phyloP scores from a whole-genome alignment of 2,888 invertebrate species.

The Phengaris arion region DNA sequence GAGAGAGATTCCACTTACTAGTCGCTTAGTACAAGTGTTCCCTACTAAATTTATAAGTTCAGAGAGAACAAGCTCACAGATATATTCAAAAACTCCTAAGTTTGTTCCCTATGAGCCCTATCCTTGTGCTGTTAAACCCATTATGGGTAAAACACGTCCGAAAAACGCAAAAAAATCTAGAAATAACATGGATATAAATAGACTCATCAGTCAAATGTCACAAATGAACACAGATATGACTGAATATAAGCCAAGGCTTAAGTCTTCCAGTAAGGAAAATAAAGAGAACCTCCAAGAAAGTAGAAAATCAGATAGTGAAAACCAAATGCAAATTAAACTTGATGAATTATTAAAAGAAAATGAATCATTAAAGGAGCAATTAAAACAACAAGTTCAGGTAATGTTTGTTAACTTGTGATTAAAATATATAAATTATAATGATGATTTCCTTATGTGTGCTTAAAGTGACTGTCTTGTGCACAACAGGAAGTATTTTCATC shows the following conservation, averaged over 20 bases:
- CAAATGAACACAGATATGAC: slow-evolving; percentile 82
- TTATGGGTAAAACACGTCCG: slow-evolving; percentile 76
- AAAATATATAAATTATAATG: not conserved
- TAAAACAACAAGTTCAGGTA: slow-evolving; percentile 92
- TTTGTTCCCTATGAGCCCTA: slow-evolving; percentile 95
- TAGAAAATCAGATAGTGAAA: slow-evolving; percentile 63
- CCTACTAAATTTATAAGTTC: slow-evolving; percentile 81
- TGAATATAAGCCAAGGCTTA: slow-evolving; percentile 77
- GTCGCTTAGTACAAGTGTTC: slow-evolving; percentile 65
- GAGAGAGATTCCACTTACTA: slow-evolving; percentile 51
- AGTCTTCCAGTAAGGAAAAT: slow-evolving; percentile 58
- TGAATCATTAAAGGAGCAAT: slow-evolving; percentile 85
- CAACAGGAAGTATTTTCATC: no score
- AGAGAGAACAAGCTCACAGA: slow-evolving; percentile 76
- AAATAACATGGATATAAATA: slow-evolving; percentile 83
- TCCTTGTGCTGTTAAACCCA: slow-evolving; percentile 90
- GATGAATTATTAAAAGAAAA: slow-evolving; percentile 83
- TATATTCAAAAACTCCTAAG: slow-evolving; percentile 84
- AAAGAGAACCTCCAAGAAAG: slow-evolving; percentile 34
- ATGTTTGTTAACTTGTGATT: not conserved
- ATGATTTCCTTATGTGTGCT: no score
- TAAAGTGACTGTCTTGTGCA: no score
- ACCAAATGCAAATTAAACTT: slow-evolving; percentile 80
- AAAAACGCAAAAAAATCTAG: slow-evolving; percentile 65
- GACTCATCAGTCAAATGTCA: slow-evolving; percentile 85